Conservation (phyloP, 1,140 invertebrate species). For the Ectropis grisescens region DNA sequence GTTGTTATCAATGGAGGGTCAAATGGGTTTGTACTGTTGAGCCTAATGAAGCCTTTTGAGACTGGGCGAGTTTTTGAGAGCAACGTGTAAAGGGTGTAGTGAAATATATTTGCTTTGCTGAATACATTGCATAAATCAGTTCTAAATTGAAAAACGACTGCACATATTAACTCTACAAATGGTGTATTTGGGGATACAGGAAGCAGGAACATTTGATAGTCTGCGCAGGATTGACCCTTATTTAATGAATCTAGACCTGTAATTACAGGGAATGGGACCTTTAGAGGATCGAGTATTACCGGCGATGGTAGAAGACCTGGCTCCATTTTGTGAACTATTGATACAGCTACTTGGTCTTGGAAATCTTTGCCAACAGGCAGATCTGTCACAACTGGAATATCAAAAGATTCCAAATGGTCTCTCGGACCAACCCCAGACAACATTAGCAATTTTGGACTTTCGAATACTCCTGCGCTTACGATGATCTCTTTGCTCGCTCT, state of each 20-base stretch:
- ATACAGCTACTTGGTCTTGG: conserved; percentile 1
- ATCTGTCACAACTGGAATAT: conserved; percentile 1
- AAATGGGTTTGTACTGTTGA: conserved; percentile 65
- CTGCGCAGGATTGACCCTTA: conserved; percentile 1
- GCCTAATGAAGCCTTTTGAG: conserved; percentile 60
- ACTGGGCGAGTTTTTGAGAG: conserved; percentile 51
- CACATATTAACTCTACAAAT: too few species aligned
- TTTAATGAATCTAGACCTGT: conserved; percentile 3
- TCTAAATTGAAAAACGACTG: too few species aligned
- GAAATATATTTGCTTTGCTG: too few species aligned
- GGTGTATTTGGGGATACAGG: too few species aligned
- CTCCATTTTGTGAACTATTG: conserved; percentile 2
- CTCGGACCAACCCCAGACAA: conserved; percentile 5
- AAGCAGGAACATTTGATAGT: conserved; percentile 6
- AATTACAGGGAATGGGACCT: conserved; percentile 3
- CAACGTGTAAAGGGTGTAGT: neutral
- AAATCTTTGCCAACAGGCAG: conserved; percentile 3
- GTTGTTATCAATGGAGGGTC: conserved; percentile 72
- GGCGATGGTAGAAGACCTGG: neutral
- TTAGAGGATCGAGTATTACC: too few species aligned
- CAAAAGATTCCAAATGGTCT: conserved; percentile 1
- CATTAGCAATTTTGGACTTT: conserved; percentile 7
- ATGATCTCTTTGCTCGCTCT: conserved; percentile 9
- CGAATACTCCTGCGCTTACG: conserved; percentile 3
- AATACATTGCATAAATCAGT: too few species aligned